phyloP scores from a whole-genome alignment of 30 jellyfish, hydroid and myxozoan species.

The Thelohanellus kitauei region DNA sequence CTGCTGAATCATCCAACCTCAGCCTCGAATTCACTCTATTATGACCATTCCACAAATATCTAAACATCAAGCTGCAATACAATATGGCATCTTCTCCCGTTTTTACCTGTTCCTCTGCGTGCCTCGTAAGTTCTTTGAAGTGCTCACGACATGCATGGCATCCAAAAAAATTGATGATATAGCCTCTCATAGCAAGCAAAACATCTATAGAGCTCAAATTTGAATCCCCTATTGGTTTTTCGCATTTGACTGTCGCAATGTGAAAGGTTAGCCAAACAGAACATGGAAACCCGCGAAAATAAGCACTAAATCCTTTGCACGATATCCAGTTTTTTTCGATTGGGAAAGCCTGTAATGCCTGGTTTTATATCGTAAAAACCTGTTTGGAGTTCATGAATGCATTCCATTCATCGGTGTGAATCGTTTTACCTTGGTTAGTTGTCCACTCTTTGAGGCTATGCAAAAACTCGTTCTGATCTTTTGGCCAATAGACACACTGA shows the following conservation, averaged over 20 bases:
- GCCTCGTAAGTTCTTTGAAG: slow-evolving; percentile 36
- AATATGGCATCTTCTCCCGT: slow-evolving; percentile 36
- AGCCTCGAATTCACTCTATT: slow-evolving; percentile 54
- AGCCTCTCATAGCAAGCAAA: slow-evolving; percentile 23
- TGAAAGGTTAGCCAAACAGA: slow-evolving; percentile 53
- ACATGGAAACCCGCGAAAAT: slow-evolving; percentile 72
- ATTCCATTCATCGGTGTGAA: too few relatives aligned
- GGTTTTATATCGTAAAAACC: too few relatives aligned
- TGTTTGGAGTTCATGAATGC: too few relatives aligned
- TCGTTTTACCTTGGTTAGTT: too few relatives aligned
- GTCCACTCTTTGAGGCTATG: too few relatives aligned
- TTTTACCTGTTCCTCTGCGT: slow-evolving; percentile 19
- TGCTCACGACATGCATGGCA: slow-evolving; percentile 67
- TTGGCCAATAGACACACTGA: too few relatives aligned
- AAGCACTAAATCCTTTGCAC: slow-evolving; percentile 39
- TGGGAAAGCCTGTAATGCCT: too few relatives aligned
- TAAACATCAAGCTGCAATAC: too few relatives aligned
- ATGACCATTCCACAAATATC: slow-evolving; percentile 68
- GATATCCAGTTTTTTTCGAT: slow-evolving; percentile 31
- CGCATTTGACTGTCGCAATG: slow-evolving; percentile 32
- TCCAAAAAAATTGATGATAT: slow-evolving; percentile 26
- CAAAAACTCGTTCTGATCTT: too few relatives aligned
- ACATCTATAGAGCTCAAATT: slow-evolving; percentile 17
- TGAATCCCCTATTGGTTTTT: slow-evolving; percentile 10
- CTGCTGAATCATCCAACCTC: slow-evolving; percentile 31